These are phyloP conservation scores for Dolomedes plantarius DNA, from an alignment of 2,888 invertebrate species.

Conservation along the genomic window DNA sequence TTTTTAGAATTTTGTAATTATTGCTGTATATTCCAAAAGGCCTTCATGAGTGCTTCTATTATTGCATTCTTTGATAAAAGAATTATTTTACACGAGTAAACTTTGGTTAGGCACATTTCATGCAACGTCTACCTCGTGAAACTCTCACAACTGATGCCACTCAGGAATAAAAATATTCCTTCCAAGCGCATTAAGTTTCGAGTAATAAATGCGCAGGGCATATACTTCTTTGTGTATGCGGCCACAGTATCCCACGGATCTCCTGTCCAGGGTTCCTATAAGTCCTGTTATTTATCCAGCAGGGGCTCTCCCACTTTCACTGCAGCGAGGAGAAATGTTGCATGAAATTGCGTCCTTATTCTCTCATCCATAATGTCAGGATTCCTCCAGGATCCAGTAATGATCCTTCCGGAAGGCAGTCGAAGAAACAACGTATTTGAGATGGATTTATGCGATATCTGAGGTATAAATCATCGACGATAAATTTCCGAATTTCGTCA, in stretches of 20 bases:
- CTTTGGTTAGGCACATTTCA: not conserved
- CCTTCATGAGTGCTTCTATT: no score
- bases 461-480: not conserved
- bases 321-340: not conserved
- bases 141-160: no score
- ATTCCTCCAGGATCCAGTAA: not conserved
- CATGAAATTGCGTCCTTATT: constrained; percentile 9
- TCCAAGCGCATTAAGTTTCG: not conserved
- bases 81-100: no score
- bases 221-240: not conserved
- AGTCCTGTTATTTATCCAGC: constrained; percentile 10
- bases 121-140: no score
- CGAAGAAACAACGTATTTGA: not conserved
- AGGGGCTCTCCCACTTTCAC: not conserved
- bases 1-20: no score
- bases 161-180: not conserved
- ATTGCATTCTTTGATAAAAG: no score
- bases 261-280: not conserved
- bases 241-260: not conserved
- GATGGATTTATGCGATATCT: not conserved
- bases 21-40: no score
- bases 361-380: not conserved
- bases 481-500: not conserved
- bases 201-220: not conserved
- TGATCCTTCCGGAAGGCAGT: not conserved